Conservation (phyloP, 2,113 vertebrate species). For the Columba janthina region DNA sequence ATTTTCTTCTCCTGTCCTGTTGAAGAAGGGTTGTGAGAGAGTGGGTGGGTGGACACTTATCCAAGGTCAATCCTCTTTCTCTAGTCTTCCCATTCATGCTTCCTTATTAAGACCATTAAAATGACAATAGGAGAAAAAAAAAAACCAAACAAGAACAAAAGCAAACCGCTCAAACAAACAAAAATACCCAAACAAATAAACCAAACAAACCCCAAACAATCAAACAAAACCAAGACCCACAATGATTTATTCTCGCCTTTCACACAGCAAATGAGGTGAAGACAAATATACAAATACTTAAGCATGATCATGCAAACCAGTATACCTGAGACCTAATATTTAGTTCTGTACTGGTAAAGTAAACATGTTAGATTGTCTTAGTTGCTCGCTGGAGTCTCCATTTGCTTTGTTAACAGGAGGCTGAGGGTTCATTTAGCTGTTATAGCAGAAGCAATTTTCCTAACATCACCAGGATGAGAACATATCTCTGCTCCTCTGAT, state of each 20-base stretch:
- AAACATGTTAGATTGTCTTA: background rate
- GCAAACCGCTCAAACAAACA: background rate
- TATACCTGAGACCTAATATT: background rate
- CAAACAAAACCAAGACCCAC: background rate
- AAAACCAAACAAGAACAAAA: background rate
- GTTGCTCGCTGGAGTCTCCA: background rate
- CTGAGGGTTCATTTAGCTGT: background rate
- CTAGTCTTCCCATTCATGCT: background rate
- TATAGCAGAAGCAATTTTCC: background rate
- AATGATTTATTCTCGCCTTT: background rate
- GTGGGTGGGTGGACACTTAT: background rate
- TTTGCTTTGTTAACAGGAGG: background rate
- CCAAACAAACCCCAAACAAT: no score
- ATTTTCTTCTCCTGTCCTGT: background rate
- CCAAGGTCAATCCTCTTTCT: background rate
- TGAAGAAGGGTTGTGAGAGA: background rate
- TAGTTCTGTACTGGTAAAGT: background rate
- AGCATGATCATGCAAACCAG: background rate
- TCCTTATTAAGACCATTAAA: background rate
- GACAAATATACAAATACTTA: background rate
- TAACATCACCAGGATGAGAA: background rate
- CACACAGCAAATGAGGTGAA: background rate
- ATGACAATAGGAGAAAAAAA: background rate
- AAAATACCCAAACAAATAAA: no score
- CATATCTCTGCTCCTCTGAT: background rate